Evolutionary conservation across 1,140 invertebrate genomes (phyloP).

Genomic region (Drosophila melanogaster): DNA sequence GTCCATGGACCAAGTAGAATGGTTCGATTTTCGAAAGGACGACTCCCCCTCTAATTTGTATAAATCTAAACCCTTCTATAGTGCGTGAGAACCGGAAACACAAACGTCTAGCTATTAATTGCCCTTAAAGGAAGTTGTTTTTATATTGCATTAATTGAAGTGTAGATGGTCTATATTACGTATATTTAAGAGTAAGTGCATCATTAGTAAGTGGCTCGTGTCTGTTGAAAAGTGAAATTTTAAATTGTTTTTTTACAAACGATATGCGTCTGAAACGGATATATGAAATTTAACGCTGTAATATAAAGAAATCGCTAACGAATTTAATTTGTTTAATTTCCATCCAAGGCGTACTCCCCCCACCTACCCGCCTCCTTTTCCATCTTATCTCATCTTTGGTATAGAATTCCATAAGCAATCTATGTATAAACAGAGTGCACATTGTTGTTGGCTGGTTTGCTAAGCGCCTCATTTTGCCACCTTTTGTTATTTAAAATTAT

Average conservation of each 20-base stretch:
- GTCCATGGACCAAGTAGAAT: conserved; percentile 16
- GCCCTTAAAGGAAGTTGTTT: conserved; percentile 71
- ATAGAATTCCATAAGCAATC: conserved; percentile 50
- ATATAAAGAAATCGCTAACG: conserved; percentile 75
- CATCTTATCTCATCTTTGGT: conserved; percentile 47
- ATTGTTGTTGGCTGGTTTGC: conserved; percentile 71
- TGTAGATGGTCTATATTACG: conserved; percentile 61
- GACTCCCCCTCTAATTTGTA: conserved; percentile 58
- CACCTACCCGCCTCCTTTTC: conserved; percentile 9
- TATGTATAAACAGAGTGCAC: conserved; percentile 66
- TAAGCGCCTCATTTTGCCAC: conserved; percentile 53
- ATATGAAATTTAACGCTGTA: conserved; percentile 64
- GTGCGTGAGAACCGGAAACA: conserved; percentile 24
- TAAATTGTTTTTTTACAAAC: conserved; percentile 72
- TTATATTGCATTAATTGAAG: conserved; percentile 69
- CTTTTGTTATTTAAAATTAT: conserved; percentile 43
- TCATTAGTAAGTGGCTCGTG: conserved; percentile 64
- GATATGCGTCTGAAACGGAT: conserved; percentile 40
- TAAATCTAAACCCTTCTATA: conserved; percentile 53
- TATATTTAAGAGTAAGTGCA: conserved; percentile 54
- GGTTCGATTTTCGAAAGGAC: conserved; percentile 18
- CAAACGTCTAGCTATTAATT: conserved; percentile 63
- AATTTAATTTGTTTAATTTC: conserved; percentile 76
- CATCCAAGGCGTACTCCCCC: not conserved
- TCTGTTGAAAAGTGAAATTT: conserved; percentile 72